Evolutionary conservation across 2,888 invertebrate species (phyloP), one percentile per base, ranked within the genome.

Genomic region (Onchidella celtica): DNA sequence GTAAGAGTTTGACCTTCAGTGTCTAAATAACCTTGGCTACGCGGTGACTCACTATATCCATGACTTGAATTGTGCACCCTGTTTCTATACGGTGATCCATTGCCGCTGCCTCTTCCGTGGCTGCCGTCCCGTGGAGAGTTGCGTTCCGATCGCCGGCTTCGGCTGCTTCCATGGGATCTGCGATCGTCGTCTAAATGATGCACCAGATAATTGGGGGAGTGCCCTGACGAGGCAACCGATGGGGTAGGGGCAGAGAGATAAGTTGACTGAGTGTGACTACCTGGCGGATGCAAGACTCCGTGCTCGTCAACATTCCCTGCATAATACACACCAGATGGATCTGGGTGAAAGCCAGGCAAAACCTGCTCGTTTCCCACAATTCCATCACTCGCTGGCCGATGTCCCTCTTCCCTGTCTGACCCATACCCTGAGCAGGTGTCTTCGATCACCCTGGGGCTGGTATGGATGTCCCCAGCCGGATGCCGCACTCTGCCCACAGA

Each of bases 301-400:
- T 70, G 36, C n/a, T 78, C 78, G n/a, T 78, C 78, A 6, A 78
- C 40, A 38, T 61, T 70, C 2, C 79, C 73, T 34, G 55, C 79
- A 32, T 73, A 73, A 21, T 73, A 73, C 9, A 73, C 79, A 0
- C 79, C 79, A 21, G 79, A 32, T 4, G 79, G 79, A 59, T 80
- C 73, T 6, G 73, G 2, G 11, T 6, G 11, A n/a, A 24, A 2
- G 24, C 24, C 38, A 24, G 34, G 73, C 11, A 61, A 1, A 3
- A 61, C 9, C n/a, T 6, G 61, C 4, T 6, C 21, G 24, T 3
- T 11, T 36, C 73, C 27, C 3, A 27, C 24, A 9, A n/a, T 24
- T 36, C 59, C 74, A 40, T 36, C 21, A 24, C 14, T 38, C 11
- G n/a, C 27, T 63, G 40, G 3, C 3, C 24, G 69, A 57, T 40